Base-by-base conservation (phyloP, 2,888 invertebrate species). In the Mimas tiliae region DNA sequence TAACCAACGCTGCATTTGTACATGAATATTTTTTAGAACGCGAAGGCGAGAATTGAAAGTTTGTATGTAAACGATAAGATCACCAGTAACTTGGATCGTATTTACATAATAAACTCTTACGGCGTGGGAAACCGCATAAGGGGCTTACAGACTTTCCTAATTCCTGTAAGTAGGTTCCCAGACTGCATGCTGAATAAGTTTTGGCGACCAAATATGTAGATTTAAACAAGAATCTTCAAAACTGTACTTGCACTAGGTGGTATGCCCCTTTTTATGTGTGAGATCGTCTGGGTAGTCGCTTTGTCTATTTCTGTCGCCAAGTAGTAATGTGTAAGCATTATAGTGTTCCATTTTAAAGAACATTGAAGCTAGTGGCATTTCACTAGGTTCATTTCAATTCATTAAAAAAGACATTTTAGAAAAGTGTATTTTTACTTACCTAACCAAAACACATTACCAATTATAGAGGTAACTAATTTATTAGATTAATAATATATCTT, bases 41-140 rank as follows among this genome's bases (percentile, higher is more conserved):
- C 11, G 12, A 42, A 58, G 42, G 16, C 9, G 38, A 50, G 7
- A 16, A 48, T 48, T 16, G 8, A 19, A 19, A 50, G 19, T 50
- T 58, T 19, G 12, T 58, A 19, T 38, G 58, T 58, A 42, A 58
- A 58, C 42, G 58, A 58, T 42, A 11, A 58, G 38, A 42, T 58
- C 42, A 42, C 16, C 4, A 12, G 38, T 12, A 58, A 42, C 38
- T 19, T 12, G 19, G 1, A 42, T 19, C 6, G 19, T 58, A 38
- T 58, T 58, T 42, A 16, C 58, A 58, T 58, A 58, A 42, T 19
- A 50, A 50, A 50, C 19, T 38, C 42, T 19, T 34, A 58, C 34
- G 55, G 19, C 19, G 38, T 19, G 38, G 19, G 11, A 38, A 42
- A 19, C 42, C 58, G 42, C 42, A 19, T 38, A 16, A 38, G 38